Evolutionary conservation across 2,888 invertebrate species (phyloP), one percentile per base, ranked within the genome.

Genomic region (Eudasyphora cyanicolor): DNA sequence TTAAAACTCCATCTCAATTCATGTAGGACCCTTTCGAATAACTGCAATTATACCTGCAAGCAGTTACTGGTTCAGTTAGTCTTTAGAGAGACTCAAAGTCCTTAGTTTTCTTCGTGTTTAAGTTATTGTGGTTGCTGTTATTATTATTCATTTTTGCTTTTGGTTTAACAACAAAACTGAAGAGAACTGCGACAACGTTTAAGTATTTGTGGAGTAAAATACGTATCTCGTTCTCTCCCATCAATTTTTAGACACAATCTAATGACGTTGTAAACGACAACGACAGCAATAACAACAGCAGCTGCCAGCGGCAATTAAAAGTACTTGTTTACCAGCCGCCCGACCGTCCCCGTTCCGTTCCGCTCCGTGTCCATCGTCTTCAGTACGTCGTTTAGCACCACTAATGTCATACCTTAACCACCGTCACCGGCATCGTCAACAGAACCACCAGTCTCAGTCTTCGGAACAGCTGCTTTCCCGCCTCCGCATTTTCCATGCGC

Each of bases 241-340:
- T 67, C 42, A 24, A 67, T 42, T 67, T 24, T 5, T 67, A 42
- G 24, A 42, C 38, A 67, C 67, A 24, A 67, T 42, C 67, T 67
- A 67, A 67, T 67, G 67, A 67, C 67, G 42, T 38, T 67, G 67
- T 42, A 24, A 67, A 67, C 35, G 67, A 64, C 35, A 32, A 64
- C 35, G 12, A 35, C 64, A 38, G 24, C 67, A 38, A 67, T 38
- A 67, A 24, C 27, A 62, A 54, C 73, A 71, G 38, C 76, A 62
- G 17, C 76, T 71, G 81, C 84, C 76, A 69, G 67, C 69, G 60
- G 81, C 78, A 84, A 81, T 81, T 81, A 78, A 76, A 81, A 76
- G 76, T 73, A 76, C 81, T 75, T 84, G 60, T 76, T 49, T 57
- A 49, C 67, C 42, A 76, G 42, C 76, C 78, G 42, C 42, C 1